Base-by-base conservation (phyloP, 2,113 vertebrate species). In the Xenotilapia caudafasciata region DNA sequence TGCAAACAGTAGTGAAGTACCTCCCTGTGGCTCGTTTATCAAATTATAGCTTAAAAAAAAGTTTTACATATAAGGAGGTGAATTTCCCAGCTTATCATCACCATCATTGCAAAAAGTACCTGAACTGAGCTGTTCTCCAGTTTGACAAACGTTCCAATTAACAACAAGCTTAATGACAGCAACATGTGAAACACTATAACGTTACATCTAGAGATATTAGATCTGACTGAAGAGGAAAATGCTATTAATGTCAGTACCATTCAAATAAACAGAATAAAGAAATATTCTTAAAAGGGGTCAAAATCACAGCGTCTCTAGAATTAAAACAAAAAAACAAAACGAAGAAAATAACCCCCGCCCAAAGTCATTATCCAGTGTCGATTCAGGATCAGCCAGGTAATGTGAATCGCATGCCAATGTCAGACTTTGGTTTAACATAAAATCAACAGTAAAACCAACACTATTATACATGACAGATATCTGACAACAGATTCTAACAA, bases 221-320 rank as follows among this genome's bases (percentile, higher is more conserved):
- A 87, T 42, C 42, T 19, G 79, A 85, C 73, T 28, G 15, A 84
- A 68, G 70, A 83, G 14, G 42, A 68, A 84, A 88, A 88, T 87
- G 90, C 87, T 92, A 82, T 85, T 35, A 13, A 79, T 86, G 92
- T 93, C 91, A 92, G 93, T 93, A 90, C 93, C 93, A 84, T 82
- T 84, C 45, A 90, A 89, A 91, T 14, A 47, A 89, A 79, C 26
- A 80, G 26, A 60, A 84, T 31, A 65, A 33, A 87, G 56, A 80
- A 10, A 65, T 31, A 77, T 51, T 38, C 5, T 23, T 62, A 83
- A 85, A 85, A 81, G 87, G 79, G 84, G 58, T 84, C 7, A 84
- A 86, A 92, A 89, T 92, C 87, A 92, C 88, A 83, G 79, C 87
- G 79, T 89, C 15, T 80, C 40, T 77, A 19, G n/a, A 83, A 80